phyloP scores from a whole-genome alignment of 1,140 invertebrate genomes.

The Andrena cerasifolii region DNA sequence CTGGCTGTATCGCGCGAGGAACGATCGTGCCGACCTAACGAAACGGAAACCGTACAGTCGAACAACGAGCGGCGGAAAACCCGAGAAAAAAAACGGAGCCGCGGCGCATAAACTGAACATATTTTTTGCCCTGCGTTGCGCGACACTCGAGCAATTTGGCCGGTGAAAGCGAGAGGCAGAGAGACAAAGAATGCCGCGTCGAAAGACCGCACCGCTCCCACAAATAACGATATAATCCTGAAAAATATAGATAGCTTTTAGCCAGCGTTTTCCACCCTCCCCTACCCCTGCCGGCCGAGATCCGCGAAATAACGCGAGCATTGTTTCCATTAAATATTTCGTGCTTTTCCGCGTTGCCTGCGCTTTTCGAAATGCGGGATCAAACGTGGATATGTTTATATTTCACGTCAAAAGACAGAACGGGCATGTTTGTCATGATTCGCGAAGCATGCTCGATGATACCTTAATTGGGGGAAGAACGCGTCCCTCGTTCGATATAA shows the following conservation, averaged over 20 bases:
- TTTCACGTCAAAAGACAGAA: not conserved
- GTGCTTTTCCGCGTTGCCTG: not conserved
- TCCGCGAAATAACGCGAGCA: constrained; percentile 20
- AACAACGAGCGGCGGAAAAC: not conserved
- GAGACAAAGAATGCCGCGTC: not conserved
- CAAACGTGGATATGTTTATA: not conserved
- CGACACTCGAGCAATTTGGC: constrained; percentile 17
- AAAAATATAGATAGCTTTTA: constrained; percentile 38
- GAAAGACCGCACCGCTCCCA: constrained; percentile 17
- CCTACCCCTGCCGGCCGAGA: not conserved
- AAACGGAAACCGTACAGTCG: not conserved
- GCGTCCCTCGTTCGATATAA: too few species aligned
- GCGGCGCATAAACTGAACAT: constrained; percentile 38
- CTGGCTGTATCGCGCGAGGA: not conserved
- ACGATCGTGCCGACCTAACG: not conserved
- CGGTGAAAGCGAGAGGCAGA: not conserved
- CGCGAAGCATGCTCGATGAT: too few species aligned
- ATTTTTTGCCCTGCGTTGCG: constrained; percentile 27
- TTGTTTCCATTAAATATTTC: constrained; percentile 29
- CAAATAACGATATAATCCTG: constrained; percentile 44
- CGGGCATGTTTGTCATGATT: too few species aligned
- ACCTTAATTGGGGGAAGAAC: too few species aligned
- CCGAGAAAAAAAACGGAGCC: too few species aligned
- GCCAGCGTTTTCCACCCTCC: not conserved
- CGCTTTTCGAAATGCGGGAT: too few species aligned